phyloP scores from a whole-genome alignment of 2,797 vertebrate species.

The Aulostomus chinensis region DNA sequence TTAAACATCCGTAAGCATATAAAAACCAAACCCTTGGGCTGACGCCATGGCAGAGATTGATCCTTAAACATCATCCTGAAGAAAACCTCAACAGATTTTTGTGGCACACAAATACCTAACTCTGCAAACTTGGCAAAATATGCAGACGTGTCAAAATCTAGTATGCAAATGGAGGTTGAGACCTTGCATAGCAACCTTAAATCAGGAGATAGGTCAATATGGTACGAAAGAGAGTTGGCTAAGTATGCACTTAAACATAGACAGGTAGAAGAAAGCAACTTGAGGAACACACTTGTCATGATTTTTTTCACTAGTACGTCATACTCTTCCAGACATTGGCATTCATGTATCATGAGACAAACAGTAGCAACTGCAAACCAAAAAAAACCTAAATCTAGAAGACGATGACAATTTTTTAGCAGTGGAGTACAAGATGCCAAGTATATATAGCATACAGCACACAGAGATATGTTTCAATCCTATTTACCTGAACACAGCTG shows the following conservation, averaged over 20 bases:
- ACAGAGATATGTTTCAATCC: background rate
- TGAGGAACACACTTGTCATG: conserved; percentile 55
- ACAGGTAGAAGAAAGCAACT: conserved; percentile 51
- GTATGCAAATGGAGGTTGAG: conserved; percentile 59
- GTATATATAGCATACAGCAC: conserved; percentile 9
- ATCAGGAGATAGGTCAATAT: conserved; percentile 61
- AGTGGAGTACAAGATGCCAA: conserved; percentile 4
- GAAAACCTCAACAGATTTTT: conserved; percentile 21
- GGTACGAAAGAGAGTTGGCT: conserved; percentile 35
- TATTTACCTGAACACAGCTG: conserved; percentile 1
- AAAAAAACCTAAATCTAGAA: conserved; percentile 45
- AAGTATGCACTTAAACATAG: conserved; percentile 56
- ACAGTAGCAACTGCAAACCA: conserved; percentile 19
- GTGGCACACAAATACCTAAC: conserved; percentile 29
- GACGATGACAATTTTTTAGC: conserved; percentile 37
- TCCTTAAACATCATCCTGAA: background rate
- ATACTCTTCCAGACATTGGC: conserved; percentile 61
- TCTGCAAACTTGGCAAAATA: conserved; percentile 57
- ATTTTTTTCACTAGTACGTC: conserved; percentile 58
- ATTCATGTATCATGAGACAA: conserved; percentile 61
- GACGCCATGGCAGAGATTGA: background rate
- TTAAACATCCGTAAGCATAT: conserved; percentile 48
- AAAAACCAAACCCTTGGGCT: conserved; percentile 11
- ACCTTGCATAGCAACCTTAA: conserved; percentile 46
- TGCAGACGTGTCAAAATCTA: conserved; percentile 47